Evolutionary conservation across 2,113 vertebrate species (phyloP).

Genomic region (Gorsachius goisagi): DNA sequence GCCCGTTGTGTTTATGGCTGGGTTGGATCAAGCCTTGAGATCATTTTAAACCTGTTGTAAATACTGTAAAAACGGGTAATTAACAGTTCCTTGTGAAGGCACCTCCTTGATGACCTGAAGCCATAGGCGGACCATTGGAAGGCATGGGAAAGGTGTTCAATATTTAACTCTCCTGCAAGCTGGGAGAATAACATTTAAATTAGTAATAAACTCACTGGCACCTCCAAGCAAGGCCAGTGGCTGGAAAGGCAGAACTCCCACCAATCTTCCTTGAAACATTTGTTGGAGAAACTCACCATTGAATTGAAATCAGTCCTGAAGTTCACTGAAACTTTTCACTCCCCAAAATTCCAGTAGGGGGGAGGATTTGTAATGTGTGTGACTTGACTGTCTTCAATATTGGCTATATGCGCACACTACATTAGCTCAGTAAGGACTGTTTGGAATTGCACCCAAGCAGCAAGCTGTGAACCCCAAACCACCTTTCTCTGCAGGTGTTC

Average conservation of each 20-base stretch:
- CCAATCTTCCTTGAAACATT: conserved; percentile 6
- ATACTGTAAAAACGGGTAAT: neutral
- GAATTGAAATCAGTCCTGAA: neutral
- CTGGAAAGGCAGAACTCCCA: neutral
- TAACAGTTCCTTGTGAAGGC: neutral
- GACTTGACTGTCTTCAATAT: neutral
- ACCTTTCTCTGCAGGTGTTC: neutral
- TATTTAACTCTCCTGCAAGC: conserved; percentile 29
- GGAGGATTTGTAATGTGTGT: neutral
- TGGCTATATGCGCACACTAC: neutral
- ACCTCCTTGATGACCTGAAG: neutral
- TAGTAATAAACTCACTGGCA: conserved; percentile 29
- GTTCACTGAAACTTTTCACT: neutral
- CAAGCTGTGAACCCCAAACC: neutral
- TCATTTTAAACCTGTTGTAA: neutral
- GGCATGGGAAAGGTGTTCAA: neutral
- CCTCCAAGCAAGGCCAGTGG: conserved; percentile 20
- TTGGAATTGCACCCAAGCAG: neutral
- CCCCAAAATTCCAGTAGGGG: neutral
- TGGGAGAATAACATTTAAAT: conserved; percentile 31
- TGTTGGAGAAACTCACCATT: neutral
- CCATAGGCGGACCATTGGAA: neutral
- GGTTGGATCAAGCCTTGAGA: neutral
- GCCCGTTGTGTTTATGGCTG: neutral
- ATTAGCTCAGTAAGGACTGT: neutral